Evolutionary conservation across 2,888 invertebrate species (phyloP).

Genomic region (Panopea generosa): DNA sequence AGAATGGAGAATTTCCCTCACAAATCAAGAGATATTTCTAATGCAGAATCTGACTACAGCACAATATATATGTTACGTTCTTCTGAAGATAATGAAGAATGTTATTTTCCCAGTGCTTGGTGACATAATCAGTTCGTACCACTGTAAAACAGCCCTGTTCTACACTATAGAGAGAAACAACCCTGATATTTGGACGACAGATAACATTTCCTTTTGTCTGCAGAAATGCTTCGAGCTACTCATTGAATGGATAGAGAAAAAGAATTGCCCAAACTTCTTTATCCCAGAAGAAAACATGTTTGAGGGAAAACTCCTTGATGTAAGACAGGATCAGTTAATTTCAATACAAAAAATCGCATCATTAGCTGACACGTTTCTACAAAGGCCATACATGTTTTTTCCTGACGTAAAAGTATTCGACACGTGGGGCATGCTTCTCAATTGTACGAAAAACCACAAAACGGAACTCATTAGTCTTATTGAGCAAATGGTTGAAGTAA

Average conservation of each 20-base stretch:
- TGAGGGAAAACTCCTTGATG: neutral
- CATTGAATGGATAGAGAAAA: neutral
- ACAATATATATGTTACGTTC: slow-evolving; percentile 34
- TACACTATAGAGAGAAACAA: slow-evolving; percentile 8
- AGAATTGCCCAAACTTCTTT: slow-evolving; percentile 27
- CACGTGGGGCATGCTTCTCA: no score
- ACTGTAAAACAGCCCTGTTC: slow-evolving; percentile 24
- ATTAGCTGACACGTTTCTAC: no score
- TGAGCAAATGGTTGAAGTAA: neutral
- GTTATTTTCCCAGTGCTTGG: slow-evolving; percentile 5
- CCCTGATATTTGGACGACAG: neutral
- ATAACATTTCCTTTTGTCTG: neutral
- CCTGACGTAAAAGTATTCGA: no score
- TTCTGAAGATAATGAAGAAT: slow-evolving; percentile 35
- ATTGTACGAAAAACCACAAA: no score
- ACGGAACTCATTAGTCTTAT: neutral
- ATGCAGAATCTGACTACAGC: slow-evolving; percentile 25
- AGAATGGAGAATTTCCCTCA: slow-evolving; percentile 44
- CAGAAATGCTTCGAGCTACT: neutral
- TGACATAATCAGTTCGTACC: slow-evolving; percentile 14
- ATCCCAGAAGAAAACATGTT: slow-evolving; percentile 20
- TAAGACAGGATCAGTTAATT: no score
- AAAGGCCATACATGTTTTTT: no score
- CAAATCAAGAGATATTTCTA: slow-evolving; percentile 20
- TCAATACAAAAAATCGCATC: no score